Percentiles rank a stretch among this genome's conserved stretches.
Evolutionary conservation across 1,140 invertebrate genomes (phyloP).

Genomic region (Hycleus cichorii): DNA sequence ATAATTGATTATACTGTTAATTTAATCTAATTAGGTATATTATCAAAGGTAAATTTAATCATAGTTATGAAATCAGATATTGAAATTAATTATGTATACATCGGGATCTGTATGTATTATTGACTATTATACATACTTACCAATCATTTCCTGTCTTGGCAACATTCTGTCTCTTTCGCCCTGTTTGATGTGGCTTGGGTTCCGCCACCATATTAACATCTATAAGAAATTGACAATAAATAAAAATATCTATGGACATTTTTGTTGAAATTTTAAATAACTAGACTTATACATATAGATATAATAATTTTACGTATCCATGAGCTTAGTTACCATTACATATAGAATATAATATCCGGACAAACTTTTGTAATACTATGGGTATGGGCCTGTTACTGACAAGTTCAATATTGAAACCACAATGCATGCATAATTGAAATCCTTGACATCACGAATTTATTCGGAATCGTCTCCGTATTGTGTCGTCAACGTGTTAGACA

Average conservation of each 20-base stretch:
- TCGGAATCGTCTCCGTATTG: neutral
- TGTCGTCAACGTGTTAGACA: neutral
- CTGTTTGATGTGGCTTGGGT: slow-evolving; percentile 74
- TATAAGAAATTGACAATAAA: slow-evolving; percentile 41
- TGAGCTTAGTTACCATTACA: slow-evolving; percentile 9
- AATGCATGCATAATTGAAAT: slow-evolving; percentile 14
- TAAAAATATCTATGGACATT: neutral
- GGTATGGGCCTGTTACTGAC: slow-evolving; percentile 4
- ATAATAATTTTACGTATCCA: neutral
- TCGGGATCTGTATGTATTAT: too few species aligned
- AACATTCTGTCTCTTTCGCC: slow-evolving; percentile 69
- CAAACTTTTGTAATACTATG: slow-evolving; percentile 7
- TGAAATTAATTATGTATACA: too few species aligned
- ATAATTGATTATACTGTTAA: too few species aligned
- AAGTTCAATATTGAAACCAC: slow-evolving; percentile 13
- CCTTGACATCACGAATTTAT: slow-evolving; percentile 12
- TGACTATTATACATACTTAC: slow-evolving; percentile 50
- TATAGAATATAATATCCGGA: slow-evolving; percentile 8
- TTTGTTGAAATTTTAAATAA: neutral
- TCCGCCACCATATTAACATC: slow-evolving; percentile 79
- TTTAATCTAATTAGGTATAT: too few species aligned
- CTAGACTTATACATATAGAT: neutral
- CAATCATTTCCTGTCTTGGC: slow-evolving; percentile 75
- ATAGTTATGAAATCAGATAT: too few species aligned
- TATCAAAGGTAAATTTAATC: too few species aligned